A percentile compares a stretch with the other conserved stretches of the same genome.
Conservation (phyloP, 2,797 vertebrate species). For the Heliangelus exortis region DNA sequence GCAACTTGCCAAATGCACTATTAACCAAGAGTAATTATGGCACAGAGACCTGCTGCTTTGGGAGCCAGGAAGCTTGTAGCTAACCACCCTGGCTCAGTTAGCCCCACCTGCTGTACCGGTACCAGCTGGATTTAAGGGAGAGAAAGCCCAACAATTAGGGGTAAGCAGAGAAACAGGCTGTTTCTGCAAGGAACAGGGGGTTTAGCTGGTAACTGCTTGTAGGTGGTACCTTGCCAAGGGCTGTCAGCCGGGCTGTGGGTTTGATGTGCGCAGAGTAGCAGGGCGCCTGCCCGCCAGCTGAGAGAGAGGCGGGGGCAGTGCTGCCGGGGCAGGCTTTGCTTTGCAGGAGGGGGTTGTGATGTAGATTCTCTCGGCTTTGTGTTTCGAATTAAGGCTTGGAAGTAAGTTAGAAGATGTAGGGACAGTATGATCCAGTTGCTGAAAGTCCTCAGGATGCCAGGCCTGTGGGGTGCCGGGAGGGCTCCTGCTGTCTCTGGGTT, state of each 20-base stretch:
- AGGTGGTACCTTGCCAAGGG: constrained; percentile 2
- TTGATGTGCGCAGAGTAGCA: neutral
- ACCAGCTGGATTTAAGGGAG: constrained; percentile 22
- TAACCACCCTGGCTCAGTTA: neutral
- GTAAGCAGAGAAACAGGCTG: constrained; percentile 4
- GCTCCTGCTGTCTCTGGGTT: neutral
- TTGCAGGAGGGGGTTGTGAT: neutral
- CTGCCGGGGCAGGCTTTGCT: neutral
- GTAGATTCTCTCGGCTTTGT: neutral
- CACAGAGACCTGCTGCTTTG: neutral
- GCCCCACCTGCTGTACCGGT: constrained; percentile 47
- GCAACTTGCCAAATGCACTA: neutral
- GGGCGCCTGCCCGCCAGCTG: neutral
- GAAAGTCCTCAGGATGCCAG: neutral
- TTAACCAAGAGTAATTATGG: constrained; percentile 41
- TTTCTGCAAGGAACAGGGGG: neutral
- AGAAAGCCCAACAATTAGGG: constrained; percentile 14
- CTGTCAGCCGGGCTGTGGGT: neutral
- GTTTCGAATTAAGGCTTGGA: neutral
- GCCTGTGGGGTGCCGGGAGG: neutral
- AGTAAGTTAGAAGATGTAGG: neutral
- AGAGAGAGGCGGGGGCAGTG: neutral
- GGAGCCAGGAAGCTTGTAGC: constrained; percentile 11
- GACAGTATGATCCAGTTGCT: neutral
- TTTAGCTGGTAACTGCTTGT: neutral